These are phyloP conservation scores for Cyrtonyx montezumae DNA, from an alignment of 2,113 vertebrate species.

Conservation along the genomic window DNA sequence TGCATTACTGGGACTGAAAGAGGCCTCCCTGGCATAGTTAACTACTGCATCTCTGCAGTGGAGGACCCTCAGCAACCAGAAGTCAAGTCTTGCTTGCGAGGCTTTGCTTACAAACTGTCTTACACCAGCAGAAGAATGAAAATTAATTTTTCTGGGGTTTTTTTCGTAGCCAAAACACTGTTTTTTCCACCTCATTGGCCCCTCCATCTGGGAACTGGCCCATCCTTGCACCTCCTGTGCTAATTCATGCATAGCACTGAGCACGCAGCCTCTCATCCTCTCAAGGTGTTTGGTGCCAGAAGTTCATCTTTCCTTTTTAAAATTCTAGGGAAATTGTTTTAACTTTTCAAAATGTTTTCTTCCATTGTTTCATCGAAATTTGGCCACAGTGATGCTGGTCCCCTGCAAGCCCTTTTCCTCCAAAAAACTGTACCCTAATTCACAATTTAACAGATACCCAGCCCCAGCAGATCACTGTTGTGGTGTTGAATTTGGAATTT, in stretches of 20 bases:
- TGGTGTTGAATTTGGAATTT: neutral
- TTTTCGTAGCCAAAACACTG: neutral
- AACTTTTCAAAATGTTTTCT: neutral
- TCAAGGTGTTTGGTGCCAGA: neutral
- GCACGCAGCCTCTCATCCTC: neutral
- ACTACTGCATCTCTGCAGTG: neutral
- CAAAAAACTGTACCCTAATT: neutral
- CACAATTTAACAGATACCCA: neutral
- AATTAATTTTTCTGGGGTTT: rapidly evolving
- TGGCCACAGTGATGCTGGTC: neutral
- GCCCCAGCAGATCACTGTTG: neutral
- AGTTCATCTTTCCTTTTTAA: neutral
- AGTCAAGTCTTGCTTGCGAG: neutral
- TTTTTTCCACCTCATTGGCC: rapidly evolving
- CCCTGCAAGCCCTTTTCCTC: neutral
- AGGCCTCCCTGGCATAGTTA: neutral
- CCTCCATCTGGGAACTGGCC: neutral
- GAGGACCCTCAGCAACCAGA: neutral
- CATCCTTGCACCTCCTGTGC: neutral
- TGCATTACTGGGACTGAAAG: neutral
- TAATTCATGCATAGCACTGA: neutral
- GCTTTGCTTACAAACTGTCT: neutral
- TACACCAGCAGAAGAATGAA: neutral
- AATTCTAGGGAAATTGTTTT: neutral
- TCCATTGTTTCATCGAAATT: neutral